Percentiles rank a stretch among this genome's conserved stretches.
These are phyloP conservation scores for Mustela lutreola DNA, from an alignment of 2,113 vertebrate genomes.

Conservation along the genomic window DNA sequence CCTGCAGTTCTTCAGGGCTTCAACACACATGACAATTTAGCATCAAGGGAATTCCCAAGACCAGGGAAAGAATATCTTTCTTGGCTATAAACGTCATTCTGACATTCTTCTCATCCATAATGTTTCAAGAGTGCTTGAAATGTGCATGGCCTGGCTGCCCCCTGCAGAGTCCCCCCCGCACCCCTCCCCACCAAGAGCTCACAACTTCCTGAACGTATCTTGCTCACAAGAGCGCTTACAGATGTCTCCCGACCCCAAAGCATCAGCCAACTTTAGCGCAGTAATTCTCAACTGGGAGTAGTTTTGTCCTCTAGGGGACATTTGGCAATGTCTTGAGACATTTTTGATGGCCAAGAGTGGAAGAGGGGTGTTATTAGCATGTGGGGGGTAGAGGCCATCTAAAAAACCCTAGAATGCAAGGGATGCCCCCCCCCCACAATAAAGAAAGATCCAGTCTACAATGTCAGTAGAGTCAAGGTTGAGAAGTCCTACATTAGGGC, in stretches of 20 bases:
- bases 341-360: background rate
- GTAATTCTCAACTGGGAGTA: background rate
- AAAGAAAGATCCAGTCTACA: background rate
- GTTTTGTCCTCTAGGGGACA: background rate
- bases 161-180: too few species aligned
- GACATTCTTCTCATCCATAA: conserved; percentile 60
- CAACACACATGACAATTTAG: conserved; percentile 23
- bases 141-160: background rate
- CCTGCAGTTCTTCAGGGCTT: conserved; percentile 32
- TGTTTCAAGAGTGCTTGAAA: background rate
- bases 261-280: background rate
- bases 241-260: background rate
- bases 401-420: background rate
- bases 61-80: conserved; percentile 55
- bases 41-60: conserved; percentile 55
- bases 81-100: conserved; percentile 55
- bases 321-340: background rate
- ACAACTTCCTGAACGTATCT: background rate
- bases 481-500: background rate
- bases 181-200: background rate
- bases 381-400: background rate
- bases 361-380: background rate
- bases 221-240: background rate
- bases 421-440: background rate
- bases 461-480: background rate